A percentile compares a stretch with the other conserved stretches of the same genome.
Evolutionary conservation across 37 sponge, comb jelly and placozoan genomes (phyloP).

Genomic region (Haliclona indistincta): DNA sequence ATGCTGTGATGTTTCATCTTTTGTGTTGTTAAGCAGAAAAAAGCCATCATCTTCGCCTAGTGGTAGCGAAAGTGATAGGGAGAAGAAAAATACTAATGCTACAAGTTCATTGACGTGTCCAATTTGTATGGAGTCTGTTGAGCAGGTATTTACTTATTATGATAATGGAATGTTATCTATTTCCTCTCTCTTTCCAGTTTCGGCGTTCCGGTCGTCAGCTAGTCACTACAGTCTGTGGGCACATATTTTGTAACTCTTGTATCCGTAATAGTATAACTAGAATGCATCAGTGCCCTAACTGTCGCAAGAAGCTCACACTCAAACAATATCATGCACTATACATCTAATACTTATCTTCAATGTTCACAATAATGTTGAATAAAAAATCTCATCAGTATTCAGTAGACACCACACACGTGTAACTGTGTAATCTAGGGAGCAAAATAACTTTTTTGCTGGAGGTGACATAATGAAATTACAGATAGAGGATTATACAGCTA

Average conservation of each 20-base stretch:
- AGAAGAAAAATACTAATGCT: not conserved
- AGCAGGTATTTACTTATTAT: slow-evolving; percentile 8
- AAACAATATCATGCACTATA: slow-evolving; percentile 60
- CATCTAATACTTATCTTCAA: slow-evolving; percentile 36
- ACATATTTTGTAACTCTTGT: slow-evolving; percentile 68
- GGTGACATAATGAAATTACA: too few species aligned
- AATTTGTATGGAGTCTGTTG: slow-evolving; percentile 55
- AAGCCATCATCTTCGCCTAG: not conserved
- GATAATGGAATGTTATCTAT: too few species aligned
- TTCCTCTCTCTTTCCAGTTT: slow-evolving; percentile 31
- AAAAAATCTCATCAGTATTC: too few species aligned
- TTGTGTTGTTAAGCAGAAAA: not conserved
- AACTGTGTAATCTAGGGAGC: too few species aligned
- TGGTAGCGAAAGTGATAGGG: not conserved
- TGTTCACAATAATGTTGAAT: too few species aligned
- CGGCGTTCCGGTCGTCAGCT: slow-evolving; percentile 36
- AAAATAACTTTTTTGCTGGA: too few species aligned
- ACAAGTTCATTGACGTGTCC: slow-evolving; percentile 43
- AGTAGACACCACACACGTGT: too few species aligned
- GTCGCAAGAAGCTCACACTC: slow-evolving; percentile 45
- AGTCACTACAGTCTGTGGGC: slow-evolving; percentile 70
- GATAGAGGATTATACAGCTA: too few species aligned
- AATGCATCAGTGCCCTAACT: slow-evolving; percentile 65
- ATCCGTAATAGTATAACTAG: slow-evolving; percentile 30
- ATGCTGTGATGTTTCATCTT: too few species aligned